Percentiles rank a stretch among this genome's conserved stretches.
Conservation (phyloP, 2,113 vertebrate genomes). For the Lamprologus speciosus region DNA sequence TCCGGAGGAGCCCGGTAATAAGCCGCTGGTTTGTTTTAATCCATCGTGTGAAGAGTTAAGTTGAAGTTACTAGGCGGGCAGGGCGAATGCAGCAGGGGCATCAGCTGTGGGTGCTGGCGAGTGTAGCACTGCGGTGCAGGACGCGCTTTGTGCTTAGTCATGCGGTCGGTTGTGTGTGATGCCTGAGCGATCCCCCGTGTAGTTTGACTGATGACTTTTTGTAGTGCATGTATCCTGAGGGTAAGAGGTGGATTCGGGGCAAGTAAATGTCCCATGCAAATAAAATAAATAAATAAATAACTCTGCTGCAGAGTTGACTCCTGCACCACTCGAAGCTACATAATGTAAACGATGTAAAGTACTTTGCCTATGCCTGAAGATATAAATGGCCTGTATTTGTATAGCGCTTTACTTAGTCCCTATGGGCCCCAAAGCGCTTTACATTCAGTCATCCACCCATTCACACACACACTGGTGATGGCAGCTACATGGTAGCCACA, state of each 20-base stretch:
- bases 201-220: background rate
- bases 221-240: background rate
- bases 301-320: background rate
- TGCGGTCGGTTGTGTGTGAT: background rate
- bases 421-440: background rate
- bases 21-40: background rate
- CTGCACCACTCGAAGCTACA: background rate
- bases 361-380: background rate
- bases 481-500: background rate
- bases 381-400: background rate
- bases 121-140: constrained; percentile 43
- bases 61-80: constrained; percentile 65
- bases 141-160: constrained; percentile 57
- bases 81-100: constrained; percentile 61
- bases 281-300: background rate
- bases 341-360: background rate
- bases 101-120: background rate
- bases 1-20: constrained; percentile 82
- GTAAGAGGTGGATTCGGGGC: background rate
- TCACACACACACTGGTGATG: background rate
- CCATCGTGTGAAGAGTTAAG: constrained; percentile 48
- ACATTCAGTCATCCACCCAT: background rate
- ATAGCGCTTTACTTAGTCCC: background rate
- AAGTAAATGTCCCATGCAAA: constrained; percentile 20
- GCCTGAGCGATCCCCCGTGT: background rate